Conservation (phyloP, 2,113 vertebrate genomes). For the Mus musculus region DNA sequence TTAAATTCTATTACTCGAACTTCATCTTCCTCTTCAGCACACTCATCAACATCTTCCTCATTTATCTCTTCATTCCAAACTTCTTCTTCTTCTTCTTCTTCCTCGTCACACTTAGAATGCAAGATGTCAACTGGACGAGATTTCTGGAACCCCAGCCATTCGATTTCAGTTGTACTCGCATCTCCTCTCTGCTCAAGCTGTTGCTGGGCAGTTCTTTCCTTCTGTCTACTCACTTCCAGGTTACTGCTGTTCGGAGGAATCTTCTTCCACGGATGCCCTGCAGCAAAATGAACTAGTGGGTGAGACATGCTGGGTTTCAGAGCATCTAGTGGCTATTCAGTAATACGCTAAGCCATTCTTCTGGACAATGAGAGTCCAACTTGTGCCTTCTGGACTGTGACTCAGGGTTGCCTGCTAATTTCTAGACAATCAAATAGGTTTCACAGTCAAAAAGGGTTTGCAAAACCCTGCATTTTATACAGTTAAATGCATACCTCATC, state of each 20-base stretch:
- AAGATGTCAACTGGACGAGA: constrained; percentile 22
- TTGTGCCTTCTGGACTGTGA: neutral
- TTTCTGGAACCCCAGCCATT: constrained; percentile 54
- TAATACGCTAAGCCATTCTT: constrained; percentile 23
- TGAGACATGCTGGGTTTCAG: constrained; percentile 51
- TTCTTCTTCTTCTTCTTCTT: constrained; percentile 53
- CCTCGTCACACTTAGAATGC: constrained; percentile 54
- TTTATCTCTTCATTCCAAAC: constrained; percentile 62
- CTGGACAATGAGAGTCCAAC: neutral
- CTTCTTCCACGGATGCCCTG: constrained; percentile 75
- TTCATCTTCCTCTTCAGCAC: constrained; percentile 80
- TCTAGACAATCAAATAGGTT: neutral
- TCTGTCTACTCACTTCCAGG: constrained; percentile 60
- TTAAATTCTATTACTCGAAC: constrained; percentile 83
- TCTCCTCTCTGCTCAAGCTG: constrained; percentile 32
- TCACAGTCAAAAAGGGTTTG: constrained; percentile 17
- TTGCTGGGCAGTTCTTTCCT: constrained; percentile 46
- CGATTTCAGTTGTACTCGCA: constrained; percentile 34
- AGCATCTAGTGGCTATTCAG: neutral
- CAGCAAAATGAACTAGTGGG: constrained; percentile 63
- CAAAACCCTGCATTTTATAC: constrained; percentile 6
- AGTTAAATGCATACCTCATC: constrained; percentile 7
- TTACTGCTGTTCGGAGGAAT: neutral
- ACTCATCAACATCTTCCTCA: constrained; percentile 74
- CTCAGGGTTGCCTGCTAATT: neutral